Percentiles rank a stretch among this genome's conserved stretches.
Evolutionary conservation across 1,140 invertebrate species (phyloP).

Genomic region (Drosophila persimilis): DNA sequence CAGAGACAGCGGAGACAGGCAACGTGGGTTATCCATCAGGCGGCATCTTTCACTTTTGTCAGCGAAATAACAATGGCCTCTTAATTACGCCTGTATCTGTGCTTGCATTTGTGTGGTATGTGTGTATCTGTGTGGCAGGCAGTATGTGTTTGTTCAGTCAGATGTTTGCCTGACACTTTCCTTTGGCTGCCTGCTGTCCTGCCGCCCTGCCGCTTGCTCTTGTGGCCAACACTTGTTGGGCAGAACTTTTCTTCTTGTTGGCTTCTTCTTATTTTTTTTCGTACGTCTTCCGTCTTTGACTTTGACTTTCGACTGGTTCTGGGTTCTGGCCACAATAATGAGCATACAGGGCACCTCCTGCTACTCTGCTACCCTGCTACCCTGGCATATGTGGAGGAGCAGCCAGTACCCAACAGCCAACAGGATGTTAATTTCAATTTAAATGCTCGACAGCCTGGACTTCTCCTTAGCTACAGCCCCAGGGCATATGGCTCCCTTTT

Average conservation of each 20-base stretch:
- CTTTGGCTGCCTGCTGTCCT: conserved; percentile 40
- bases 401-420: conserved; percentile 10
- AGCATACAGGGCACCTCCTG: conserved; percentile 43
- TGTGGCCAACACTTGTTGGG: conserved; percentile 56
- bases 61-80: conserved; percentile 83
- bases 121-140: neutral
- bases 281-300: conserved; percentile 46
- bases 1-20: conserved; percentile 26
- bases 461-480: neutral
- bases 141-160: conserved; percentile 46
- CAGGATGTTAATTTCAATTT: conserved; percentile 81
- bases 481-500: conserved; percentile 41
- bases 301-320: conserved; percentile 48
- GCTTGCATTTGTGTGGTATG: conserved; percentile 32
- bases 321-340: conserved; percentile 54
- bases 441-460: conserved; percentile 59
- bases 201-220: conserved; percentile 37
- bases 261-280: conserved; percentile 17
- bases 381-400: conserved; percentile 34
- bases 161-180: conserved; percentile 76
- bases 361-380: conserved; percentile 19
- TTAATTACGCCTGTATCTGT: conserved; percentile 75
- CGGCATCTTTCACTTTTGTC: conserved; percentile 82
- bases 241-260: conserved; percentile 46
- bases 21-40: conserved; percentile 74